phyloP scores from a whole-genome alignment of 2,888 invertebrate species.

The Zonitis immaculata region DNA sequence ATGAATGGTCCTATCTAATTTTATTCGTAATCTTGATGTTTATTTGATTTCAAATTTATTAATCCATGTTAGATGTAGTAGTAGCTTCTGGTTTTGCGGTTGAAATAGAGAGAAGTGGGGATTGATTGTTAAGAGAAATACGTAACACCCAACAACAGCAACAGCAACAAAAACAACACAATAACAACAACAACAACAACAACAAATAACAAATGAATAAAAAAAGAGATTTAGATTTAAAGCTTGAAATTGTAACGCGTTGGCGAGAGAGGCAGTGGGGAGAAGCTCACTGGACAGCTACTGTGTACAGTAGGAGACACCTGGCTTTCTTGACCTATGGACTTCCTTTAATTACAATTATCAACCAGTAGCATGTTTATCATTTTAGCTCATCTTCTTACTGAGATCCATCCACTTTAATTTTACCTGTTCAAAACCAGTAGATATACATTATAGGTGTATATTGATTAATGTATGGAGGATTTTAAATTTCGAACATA shows the following conservation, averaged over 20 bases:
- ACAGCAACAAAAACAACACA: too few relatives aligned
- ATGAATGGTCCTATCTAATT: constrained; percentile 6
- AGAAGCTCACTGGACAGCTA: constrained; percentile 32
- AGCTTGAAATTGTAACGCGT: constrained; percentile 31
- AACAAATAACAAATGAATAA: constrained; percentile 10
- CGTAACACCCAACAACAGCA: not conserved
- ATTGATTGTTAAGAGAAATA: constrained; percentile 11
- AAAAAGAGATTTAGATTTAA: constrained; percentile 25
- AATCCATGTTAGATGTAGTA: constrained; percentile 13
- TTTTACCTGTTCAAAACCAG: too few relatives aligned
- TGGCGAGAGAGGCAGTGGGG: constrained; percentile 26
- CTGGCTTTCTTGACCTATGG: constrained; percentile 44
- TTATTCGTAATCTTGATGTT: constrained; percentile 13
- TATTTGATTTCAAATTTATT: constrained; percentile 15
- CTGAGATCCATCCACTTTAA: constrained; percentile 24
- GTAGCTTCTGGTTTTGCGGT: constrained; percentile 15
- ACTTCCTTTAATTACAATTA: constrained; percentile 47
- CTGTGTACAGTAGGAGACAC: constrained; percentile 43
- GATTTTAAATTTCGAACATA: too few relatives aligned
- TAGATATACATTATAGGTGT: too few relatives aligned
- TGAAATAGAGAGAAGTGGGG: constrained; percentile 7
- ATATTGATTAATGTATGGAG: too few relatives aligned
- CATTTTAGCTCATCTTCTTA: constrained; percentile 36
- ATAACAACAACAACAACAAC: not conserved
- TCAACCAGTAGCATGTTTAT: constrained; percentile 46